Evolutionary conservation across 2,113 vertebrate species (phyloP), one percentile per base, ranked within the genome.

Genomic region (Quiscalus mexicanus): DNA sequence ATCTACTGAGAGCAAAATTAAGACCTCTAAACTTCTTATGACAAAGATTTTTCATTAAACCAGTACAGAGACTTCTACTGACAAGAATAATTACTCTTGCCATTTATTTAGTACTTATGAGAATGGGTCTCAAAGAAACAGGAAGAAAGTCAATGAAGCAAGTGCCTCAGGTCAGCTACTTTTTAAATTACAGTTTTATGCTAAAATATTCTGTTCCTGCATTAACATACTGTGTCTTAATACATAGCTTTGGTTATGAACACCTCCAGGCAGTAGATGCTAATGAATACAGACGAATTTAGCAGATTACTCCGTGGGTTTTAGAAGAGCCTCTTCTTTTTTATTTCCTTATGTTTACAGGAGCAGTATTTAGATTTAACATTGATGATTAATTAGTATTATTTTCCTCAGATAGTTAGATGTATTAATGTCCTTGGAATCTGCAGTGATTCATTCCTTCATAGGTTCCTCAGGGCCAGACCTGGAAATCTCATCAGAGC

Each of bases 261-360:
- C 85, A 80, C 80, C 63, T 74, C 91, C 62, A 84, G 84, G 65
- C 56, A 94, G n/a, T 7, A 74, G 30, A 73, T 60, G 41, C 27
- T 83, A 84, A 84, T 71, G n/a, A 95, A 74, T 41, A 94, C 18
- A 91, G 92, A 74, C 0, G 0, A 82, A 96, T 33, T 31, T 17
- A 69, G 70, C 22, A 1, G 0, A 84, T 59, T 56, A 68, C 10
- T 49, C n/a, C 1, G 3, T 0, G 2, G 47, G 14, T 77, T 60
- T 77, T 53, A 65, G 6, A 65, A 69, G 14, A 65, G 28, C 25
- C 12, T 90, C 84, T 74, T 56, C 23, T 63, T 67, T 55, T 50
- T 44, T 37, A 73, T 52, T 88, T 74, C 33, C 70, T 69, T 18
- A 77, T 50, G 39, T 47, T 93, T 80, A 86, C 15, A 39, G 52